These are phyloP conservation scores for Malurus elegans DNA, from an alignment of 2,113 vertebrate genomes.

Conservation along the genomic window DNA sequence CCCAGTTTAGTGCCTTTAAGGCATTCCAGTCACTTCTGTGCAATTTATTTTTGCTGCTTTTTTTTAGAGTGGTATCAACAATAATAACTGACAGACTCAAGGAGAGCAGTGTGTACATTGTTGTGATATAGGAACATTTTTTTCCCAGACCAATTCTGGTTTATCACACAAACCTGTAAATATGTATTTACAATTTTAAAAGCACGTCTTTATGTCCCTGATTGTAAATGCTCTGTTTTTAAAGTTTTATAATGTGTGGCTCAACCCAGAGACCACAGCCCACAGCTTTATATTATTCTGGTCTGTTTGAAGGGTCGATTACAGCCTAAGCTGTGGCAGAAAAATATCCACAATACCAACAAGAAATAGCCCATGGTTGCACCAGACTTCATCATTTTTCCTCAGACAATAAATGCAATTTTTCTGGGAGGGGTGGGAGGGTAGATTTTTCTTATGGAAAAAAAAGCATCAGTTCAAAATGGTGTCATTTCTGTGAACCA, in stretches of 20 bases:
- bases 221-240: conserved; percentile 74
- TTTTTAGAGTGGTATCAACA: background rate
- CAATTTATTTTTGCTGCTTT: conserved; percentile 33
- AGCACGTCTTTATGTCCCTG: conserved; percentile 71
- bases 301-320: background rate
- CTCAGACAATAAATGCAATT: background rate
- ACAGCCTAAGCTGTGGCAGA: background rate
- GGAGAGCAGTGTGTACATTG: conserved; percentile 2
- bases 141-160: conserved; percentile 58
- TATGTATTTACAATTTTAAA: conserved; percentile 73
- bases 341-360: background rate
- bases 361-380: background rate
- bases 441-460: background rate
- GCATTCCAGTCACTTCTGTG: conserved; percentile 43
- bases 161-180: conserved; percentile 66
- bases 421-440: background rate
- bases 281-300: background rate
- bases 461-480: background rate
- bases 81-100: background rate
- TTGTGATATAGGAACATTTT: background rate
- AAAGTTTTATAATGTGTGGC: conserved; percentile 72
- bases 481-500: background rate
- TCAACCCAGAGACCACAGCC: background rate
- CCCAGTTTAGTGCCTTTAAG: conserved; percentile 67
- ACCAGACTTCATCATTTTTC: background rate